Evolutionary conservation across 2,888 invertebrate species (phyloP).

Genomic region (Troides aeacus): DNA sequence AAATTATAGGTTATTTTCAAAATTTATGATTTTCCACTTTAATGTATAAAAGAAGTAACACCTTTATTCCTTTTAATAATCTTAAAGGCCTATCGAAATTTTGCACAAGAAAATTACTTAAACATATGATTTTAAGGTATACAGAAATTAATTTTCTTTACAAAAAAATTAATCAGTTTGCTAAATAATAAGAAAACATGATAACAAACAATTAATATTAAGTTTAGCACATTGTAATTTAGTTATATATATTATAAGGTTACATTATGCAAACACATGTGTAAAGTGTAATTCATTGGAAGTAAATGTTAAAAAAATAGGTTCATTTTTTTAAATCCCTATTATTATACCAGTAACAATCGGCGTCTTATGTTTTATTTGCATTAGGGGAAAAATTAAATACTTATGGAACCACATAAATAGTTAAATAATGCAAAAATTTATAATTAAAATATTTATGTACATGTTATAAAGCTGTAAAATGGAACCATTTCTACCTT

Average conservation of each 20-base stretch:
- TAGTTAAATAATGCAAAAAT: too few species aligned
- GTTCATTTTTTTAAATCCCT: conserved; percentile 33
- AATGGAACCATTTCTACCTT: too few species aligned
- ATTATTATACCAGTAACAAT: too few species aligned
- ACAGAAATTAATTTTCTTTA: background rate
- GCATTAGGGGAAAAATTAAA: too few species aligned
- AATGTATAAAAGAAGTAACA: background rate
- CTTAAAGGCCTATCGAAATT: conserved; percentile 7
- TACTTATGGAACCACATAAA: too few species aligned
- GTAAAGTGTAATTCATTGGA: conserved; percentile 77
- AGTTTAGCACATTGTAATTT: conserved; percentile 78
- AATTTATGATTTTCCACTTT: background rate
- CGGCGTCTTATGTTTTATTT: too few species aligned
- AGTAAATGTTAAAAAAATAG: conserved; percentile 72
- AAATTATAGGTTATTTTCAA: background rate
- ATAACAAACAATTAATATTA: conserved; percentile 73
- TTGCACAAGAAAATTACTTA: conserved; percentile 12
- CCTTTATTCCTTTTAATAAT: background rate
- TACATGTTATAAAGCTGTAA: too few species aligned
- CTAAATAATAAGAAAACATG: conserved; percentile 69
- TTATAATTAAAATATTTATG: too few species aligned
- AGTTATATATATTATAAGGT: conserved; percentile 73
- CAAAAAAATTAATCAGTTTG: conserved; percentile 62
- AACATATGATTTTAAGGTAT: background rate
- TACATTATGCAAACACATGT: conserved; percentile 77